phyloP scores from a whole-genome alignment of 37 sponge, comb jelly and placozoan species.

The Petrosia ficiformis region DNA sequence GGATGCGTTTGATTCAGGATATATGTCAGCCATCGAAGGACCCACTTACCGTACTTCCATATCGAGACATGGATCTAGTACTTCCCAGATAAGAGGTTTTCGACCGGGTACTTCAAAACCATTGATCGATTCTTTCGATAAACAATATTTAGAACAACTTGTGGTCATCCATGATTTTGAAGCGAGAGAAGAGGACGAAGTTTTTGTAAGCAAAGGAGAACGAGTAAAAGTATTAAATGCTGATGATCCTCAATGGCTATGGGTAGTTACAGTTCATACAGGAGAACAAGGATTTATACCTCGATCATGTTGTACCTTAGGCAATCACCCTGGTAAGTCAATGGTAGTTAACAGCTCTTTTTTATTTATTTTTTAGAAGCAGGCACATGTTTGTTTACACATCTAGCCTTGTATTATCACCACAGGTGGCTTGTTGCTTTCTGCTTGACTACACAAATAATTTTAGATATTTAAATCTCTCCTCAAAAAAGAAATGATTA shows the following conservation, averaged over 20 bases:
- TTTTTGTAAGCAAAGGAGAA: constrained; percentile 70
- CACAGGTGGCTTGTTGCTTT: no score
- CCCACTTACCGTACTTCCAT: not conserved
- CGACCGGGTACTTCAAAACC: constrained; percentile 50
- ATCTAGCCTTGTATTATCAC: no score
- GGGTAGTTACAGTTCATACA: constrained; percentile 54
- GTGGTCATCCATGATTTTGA: constrained; percentile 81
- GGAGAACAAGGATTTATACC: constrained; percentile 77
- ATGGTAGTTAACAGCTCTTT: not conserved
- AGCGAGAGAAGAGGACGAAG: constrained; percentile 75
- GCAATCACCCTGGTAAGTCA: constrained; percentile 77
- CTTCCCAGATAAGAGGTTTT: not conserved
- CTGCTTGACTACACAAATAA: no score
- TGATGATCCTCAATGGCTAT: constrained; percentile 75
- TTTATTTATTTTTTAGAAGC: not conserved
- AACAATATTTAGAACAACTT: constrained; percentile 61
- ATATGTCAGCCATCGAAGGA: constrained; percentile 6
- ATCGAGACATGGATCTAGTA: not conserved
- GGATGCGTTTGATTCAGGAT: not conserved
- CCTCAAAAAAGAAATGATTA: no score
- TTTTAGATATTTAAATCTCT: no score
- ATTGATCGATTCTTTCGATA: constrained; percentile 33
- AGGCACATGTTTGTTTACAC: not conserved
- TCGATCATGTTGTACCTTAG: constrained; percentile 66
- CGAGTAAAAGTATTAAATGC: constrained; percentile 72